These are phyloP conservation scores for Ormyrus labotus DNA, from an alignment of 2,888 invertebrate species.

Conservation along the genomic window DNA sequence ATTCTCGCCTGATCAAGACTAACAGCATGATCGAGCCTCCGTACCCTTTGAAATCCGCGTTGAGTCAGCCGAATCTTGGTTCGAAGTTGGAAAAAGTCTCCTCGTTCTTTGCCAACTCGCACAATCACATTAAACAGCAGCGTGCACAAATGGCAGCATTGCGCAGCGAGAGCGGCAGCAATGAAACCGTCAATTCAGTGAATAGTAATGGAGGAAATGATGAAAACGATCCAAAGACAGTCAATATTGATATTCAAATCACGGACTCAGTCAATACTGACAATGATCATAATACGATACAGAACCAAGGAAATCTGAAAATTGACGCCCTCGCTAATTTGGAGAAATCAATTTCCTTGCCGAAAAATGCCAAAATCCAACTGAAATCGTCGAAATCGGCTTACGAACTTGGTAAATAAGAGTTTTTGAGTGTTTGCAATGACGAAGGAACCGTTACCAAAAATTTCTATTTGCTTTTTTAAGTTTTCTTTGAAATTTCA, in stretches of 20 bases:
- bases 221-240: slow-evolving; percentile 72
- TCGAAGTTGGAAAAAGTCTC: slow-evolving; percentile 72
- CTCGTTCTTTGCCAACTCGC: slow-evolving; percentile 82
- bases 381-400: slow-evolving; percentile 72
- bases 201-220: slow-evolving; percentile 67
- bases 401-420: slow-evolving; percentile 68
- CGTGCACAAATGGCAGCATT: slow-evolving; percentile 77
- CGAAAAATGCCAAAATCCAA: slow-evolving; percentile 68
- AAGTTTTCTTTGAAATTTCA: too few species aligned
- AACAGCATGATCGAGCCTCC: slow-evolving; percentile 74
- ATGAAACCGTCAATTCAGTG: slow-evolving; percentile 58
- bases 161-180: slow-evolving; percentile 63
- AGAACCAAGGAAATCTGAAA: slow-evolving; percentile 61
- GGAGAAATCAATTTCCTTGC: slow-evolving; percentile 72
- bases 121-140: slow-evolving; percentile 84
- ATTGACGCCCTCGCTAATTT: slow-evolving; percentile 64
- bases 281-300: slow-evolving; percentile 57
- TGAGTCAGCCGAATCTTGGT: slow-evolving; percentile 75
- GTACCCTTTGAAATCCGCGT: slow-evolving; percentile 72
- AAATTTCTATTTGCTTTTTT: too few species aligned
- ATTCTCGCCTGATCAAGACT: slow-evolving; percentile 67
- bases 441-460: too few species aligned
- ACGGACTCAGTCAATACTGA: slow-evolving; percentile 67
- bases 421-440: not conserved
- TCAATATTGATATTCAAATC: slow-evolving; percentile 73